phyloP scores from a whole-genome alignment of 2,797 vertebrate species.

The Sternarchorhynchus goeldii region DNA sequence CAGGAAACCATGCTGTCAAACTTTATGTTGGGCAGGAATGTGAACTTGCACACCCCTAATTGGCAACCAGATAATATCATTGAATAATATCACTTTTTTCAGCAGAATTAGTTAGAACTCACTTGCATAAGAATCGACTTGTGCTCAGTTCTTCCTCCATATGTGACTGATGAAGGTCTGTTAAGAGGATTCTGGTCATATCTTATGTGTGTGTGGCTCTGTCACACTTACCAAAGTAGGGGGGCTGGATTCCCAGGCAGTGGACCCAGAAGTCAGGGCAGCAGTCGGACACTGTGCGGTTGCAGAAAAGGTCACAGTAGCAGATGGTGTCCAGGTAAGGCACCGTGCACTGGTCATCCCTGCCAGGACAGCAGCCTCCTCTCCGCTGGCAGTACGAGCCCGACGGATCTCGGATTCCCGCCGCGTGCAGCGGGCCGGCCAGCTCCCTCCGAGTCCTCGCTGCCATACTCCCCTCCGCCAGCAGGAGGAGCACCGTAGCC shows the following conservation, averaged over 20 bases:
- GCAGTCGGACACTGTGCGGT: slow-evolving; percentile 94
- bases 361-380: slow-evolving; percentile 86
- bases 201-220: background rate
- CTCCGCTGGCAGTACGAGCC: slow-evolving; percentile 88
- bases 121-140: background rate
- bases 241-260: slow-evolving; percentile 77
- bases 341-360: slow-evolving; percentile 86
- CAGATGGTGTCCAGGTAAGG: slow-evolving; percentile 94
- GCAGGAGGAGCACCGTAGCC: slow-evolving; percentile 68
- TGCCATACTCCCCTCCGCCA: slow-evolving; percentile 59
- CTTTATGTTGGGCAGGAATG: slow-evolving; percentile 24
- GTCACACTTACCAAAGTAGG: slow-evolving; percentile 67
- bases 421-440: slow-evolving; percentile 80
- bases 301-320: slow-evolving; percentile 98
- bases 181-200: background rate
- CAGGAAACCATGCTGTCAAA: slow-evolving; percentile 13
- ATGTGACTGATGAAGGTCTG: background rate
- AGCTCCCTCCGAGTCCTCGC: slow-evolving; percentile 80
- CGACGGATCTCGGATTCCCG: slow-evolving; percentile 85
- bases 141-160: background rate
- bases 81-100: background rate
- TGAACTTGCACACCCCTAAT: slow-evolving; percentile 14
- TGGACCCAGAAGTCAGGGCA: slow-evolving; percentile 97
- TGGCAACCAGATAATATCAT: background rate
- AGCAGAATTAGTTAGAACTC: background rate